Evolutionary conservation across 2,888 invertebrate genomes (phyloP), one percentile per base, ranked within the genome.

Genomic region (Osmoderma eremita): DNA sequence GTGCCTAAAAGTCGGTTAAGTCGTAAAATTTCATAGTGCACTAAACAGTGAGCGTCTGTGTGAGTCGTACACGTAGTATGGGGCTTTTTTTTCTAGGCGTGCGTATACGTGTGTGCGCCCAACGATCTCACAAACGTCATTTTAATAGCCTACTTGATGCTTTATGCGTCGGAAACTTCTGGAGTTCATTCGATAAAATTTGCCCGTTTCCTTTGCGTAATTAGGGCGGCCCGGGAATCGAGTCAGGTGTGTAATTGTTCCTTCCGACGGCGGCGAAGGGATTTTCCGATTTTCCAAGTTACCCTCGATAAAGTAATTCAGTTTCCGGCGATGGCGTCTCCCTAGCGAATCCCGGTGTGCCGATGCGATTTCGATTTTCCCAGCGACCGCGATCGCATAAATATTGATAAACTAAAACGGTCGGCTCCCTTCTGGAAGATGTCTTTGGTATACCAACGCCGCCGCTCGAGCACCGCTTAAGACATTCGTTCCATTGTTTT

Each of bases 11-110:
- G 17, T 61, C 58, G 58, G 58, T 61, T 61, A 61, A 61, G 78
- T 79, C 79, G 77, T 81, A 80, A 81, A 81, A 78, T 80, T 80
- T 80, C 79, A 79, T 79, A 78, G 77, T 75, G 78, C 75, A 79
- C 77, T 79, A 80, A 80, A 80, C 78, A 73, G 76, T 48, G 69
- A 63, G 71, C 72, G 58, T 51, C 51, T 71, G 71, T 71, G 74
- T 76, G 78, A 75, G 77, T 78, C 77, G 76, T 77, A 78, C 71
- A 58, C 24, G 41, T 61, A 17, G 58, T 61, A 48, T 48, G 58
- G 58, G 13, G 13, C 45, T 61, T 61, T 61, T n/a, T n/a, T 76
- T 74, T 63, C 24, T 63, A 56, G 45, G 45, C 63, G 63, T 42
- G 18, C 62, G 61, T 63, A 30, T 65, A n/a, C 53, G 56, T 56